Conservation (phyloP, 92 coral and sea anemone species). For the Plumapathes pennacea region DNA sequence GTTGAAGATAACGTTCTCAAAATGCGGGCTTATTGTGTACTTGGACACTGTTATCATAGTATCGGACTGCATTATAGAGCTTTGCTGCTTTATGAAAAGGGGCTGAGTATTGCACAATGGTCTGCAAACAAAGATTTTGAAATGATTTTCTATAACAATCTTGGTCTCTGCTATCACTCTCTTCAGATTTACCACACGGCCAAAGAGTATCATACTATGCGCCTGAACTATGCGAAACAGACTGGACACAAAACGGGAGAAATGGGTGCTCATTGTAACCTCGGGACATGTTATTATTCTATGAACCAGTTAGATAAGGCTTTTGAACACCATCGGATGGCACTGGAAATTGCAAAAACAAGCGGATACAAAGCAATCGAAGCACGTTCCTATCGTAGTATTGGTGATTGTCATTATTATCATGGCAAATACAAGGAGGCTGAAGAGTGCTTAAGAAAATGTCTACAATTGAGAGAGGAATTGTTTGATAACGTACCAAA, state of each 20-base stretch:
- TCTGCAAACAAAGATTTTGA: no score
- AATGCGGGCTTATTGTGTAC: background rate
- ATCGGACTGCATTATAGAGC: no score
- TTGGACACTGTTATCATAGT: no score
- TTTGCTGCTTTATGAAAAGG: no score
- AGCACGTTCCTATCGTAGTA: no score
- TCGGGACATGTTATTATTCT: background rate
- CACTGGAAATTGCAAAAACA: background rate
- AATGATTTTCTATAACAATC: no score
- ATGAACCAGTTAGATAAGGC: background rate
- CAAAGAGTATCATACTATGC: background rate
- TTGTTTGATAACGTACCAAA: no score
- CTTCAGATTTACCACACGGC: background rate
- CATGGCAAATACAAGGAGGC: no score
- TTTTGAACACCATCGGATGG: background rate
- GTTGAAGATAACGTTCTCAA: background rate
- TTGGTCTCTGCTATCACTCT: background rate
- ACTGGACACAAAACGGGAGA: background rate
- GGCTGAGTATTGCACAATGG: no score
- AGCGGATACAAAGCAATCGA: conserved; percentile 1
- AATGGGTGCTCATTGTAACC: background rate
- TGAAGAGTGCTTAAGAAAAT: no score
- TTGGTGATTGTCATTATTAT: no score
- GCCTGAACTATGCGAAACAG: background rate
- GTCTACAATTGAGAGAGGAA: no score